Percentiles rank a stretch among this genome's conserved stretches.
Evolutionary conservation across 1,140 invertebrate species (phyloP).

Genomic region (Steinernema khuongi): DNA sequence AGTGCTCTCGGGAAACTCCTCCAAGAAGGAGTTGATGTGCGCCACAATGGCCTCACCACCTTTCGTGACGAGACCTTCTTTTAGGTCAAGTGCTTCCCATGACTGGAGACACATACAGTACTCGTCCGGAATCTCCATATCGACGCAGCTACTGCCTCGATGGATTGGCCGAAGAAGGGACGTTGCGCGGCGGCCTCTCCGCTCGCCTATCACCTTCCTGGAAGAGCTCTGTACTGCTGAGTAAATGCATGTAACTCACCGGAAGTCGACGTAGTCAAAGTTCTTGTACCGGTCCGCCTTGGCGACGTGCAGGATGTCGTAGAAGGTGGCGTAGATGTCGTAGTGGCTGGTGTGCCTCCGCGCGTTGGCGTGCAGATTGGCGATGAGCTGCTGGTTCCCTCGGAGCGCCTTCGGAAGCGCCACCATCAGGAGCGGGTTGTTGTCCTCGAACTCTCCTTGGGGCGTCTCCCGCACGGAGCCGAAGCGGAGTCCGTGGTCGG

Average conservation of each 20-base stretch:
- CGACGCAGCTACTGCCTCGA: neutral
- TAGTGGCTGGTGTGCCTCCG: conserved; percentile 23
- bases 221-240: neutral
- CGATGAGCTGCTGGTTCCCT: conserved; percentile 14
- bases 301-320: conserved; percentile 23
- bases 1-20: neutral
- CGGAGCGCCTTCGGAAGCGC: conserved; percentile 28
- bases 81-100: neutral
- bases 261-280: neutral
- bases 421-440: conserved; percentile 32
- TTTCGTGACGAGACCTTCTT: neutral
- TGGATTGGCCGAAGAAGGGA: neutral
- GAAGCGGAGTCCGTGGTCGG: conserved; percentile 27
- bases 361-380: conserved; percentile 23
- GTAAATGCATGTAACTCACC: neutral
- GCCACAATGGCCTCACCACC: neutral
- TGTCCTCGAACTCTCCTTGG: conserved; percentile 29
- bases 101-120: neutral
- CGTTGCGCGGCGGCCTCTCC: neutral
- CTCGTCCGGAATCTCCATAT: neutral
- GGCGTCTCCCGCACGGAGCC: conserved; percentile 26
- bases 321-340: conserved; percentile 36
- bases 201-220: neutral
- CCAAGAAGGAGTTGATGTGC: neutral
- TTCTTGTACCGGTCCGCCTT: neutral